Evolutionary conservation across 2,888 invertebrate genomes (phyloP).

Genomic region (Chromoteleia sp.): DNA sequence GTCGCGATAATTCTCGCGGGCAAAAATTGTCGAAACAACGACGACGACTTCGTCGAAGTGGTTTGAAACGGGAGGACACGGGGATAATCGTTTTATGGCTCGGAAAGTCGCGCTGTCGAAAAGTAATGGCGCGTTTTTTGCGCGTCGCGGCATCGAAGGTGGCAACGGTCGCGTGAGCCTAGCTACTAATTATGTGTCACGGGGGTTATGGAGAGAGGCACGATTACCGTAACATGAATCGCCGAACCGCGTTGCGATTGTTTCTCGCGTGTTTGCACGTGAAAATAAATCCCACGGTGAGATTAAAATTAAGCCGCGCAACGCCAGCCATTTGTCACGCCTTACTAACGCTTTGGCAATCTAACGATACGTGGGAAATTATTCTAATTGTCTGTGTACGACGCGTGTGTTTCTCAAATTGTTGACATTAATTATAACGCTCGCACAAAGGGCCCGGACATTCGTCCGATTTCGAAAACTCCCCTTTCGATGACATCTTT

Average conservation of each 20-base stretch:
- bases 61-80: no score
- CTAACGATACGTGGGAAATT: slow-evolving; percentile 70
- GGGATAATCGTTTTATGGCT: no score
- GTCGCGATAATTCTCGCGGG: no score
- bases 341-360: slow-evolving; percentile 71
- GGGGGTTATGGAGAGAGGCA: slow-evolving; percentile 70
- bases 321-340: slow-evolving; percentile 71
- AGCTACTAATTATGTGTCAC: slow-evolving; percentile 70
- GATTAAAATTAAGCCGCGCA: slow-evolving; percentile 70
- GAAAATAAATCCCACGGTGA: slow-evolving; percentile 71
- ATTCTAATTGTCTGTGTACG: slow-evolving; percentile 66
- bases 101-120: no score
- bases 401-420: slow-evolving; percentile 63
- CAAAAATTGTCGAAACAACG: no score
- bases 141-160: slow-evolving; percentile 36
- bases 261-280: slow-evolving; percentile 72
- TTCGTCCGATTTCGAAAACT: slow-evolving; percentile 4
- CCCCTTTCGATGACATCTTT: neutral
- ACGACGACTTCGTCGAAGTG: no score
- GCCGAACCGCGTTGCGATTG: slow-evolving; percentile 69
- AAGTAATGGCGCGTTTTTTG: slow-evolving; percentile 10
- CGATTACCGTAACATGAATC: slow-evolving; percentile 71
- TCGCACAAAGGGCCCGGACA: slow-evolving; percentile 35
- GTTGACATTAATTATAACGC: slow-evolving; percentile 59
- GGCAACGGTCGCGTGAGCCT: slow-evolving; percentile 68